Conservation (phyloP, 2,113 vertebrate genomes). For the Toxostoma redivivum region DNA sequence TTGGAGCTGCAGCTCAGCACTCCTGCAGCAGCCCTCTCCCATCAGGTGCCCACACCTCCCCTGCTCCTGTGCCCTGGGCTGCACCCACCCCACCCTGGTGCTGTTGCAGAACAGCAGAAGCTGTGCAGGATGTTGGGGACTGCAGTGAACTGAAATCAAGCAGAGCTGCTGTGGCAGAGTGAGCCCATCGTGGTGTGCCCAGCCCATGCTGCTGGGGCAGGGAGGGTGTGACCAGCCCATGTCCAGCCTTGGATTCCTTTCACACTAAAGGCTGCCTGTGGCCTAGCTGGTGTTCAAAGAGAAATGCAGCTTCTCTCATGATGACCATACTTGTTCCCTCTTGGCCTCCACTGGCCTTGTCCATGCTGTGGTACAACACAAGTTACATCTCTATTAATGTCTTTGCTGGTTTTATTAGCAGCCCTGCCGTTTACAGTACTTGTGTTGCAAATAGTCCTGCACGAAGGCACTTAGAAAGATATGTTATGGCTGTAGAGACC, state of each 20-base stretch:
- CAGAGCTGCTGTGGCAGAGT: background rate
- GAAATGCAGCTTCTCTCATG: background rate
- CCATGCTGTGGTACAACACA: background rate
- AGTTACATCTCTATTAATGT: background rate
- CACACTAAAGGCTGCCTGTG: background rate
- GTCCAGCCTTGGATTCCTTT: background rate
- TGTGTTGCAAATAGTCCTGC: background rate
- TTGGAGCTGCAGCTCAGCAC: background rate
- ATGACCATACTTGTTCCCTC: background rate
- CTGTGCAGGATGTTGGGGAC: background rate
- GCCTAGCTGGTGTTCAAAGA: background rate
- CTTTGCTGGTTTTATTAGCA: background rate
- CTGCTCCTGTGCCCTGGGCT: background rate
- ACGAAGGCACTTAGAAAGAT: conserved; percentile 7
- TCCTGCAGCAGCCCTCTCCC: background rate
- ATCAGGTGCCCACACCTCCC: background rate
- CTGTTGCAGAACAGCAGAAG: background rate
- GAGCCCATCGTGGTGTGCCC: background rate
- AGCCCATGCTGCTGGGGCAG: rapidly evolving
- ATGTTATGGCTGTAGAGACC: conserved; percentile 11
- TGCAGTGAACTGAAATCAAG: background rate
- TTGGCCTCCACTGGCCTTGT: background rate
- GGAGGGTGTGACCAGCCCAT: rapidly evolving
- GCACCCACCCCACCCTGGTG: no score
- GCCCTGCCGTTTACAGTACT: background rate